Percentiles rank a stretch among this genome's conserved stretches.
Evolutionary conservation across 2,113 vertebrate genomes (phyloP).

Genomic region (Phocoena phocoena): DNA sequence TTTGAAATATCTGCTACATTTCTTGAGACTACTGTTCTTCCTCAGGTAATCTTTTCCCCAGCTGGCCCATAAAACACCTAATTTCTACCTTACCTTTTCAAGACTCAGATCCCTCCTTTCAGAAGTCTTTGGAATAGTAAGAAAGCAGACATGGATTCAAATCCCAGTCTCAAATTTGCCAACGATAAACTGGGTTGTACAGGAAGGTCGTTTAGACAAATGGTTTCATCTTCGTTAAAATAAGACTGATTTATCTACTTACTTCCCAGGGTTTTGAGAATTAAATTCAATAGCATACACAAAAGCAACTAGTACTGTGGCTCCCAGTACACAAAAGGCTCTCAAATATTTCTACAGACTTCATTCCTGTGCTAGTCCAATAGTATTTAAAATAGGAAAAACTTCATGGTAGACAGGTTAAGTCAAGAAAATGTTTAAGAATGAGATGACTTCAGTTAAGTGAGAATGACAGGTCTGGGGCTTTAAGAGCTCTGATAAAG

Average conservation of each 20-base stretch:
- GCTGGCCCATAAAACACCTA: background rate
- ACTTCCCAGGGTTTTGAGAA: background rate
- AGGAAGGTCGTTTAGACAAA: background rate
- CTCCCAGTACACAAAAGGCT: background rate
- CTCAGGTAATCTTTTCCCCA: background rate
- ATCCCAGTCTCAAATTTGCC: background rate
- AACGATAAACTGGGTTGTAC: background rate
- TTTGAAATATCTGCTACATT: background rate
- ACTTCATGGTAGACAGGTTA: background rate
- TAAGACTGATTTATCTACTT: background rate
- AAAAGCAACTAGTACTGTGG: background rate
- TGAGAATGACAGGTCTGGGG: background rate
- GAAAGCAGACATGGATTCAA: background rate
- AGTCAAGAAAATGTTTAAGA: background rate
- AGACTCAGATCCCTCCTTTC: background rate
- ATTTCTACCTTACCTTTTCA: background rate
- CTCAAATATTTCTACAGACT: background rate
- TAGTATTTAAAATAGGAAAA: background rate
- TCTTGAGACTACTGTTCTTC: background rate
- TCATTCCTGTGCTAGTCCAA: background rate
- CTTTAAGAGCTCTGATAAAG: background rate
- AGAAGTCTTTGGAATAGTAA: background rate
- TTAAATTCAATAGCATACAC: background rate
- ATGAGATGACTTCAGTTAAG: background rate
- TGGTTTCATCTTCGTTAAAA: background rate